Evolutionary conservation across 2,113 vertebrate species (phyloP).

Genomic region (Climacteris rufus): DNA sequence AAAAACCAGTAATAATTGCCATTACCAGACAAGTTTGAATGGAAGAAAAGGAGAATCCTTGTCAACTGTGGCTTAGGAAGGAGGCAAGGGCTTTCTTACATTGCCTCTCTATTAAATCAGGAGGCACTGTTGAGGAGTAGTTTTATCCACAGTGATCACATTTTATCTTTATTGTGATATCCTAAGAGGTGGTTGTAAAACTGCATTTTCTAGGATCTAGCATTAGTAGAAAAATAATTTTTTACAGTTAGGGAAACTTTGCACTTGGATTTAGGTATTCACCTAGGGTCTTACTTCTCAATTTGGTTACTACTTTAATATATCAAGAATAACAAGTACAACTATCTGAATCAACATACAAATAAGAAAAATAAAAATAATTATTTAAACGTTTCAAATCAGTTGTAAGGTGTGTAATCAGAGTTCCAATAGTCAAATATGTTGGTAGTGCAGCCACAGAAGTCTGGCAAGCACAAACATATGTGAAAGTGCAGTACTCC

Average conservation of each 20-base stretch:
- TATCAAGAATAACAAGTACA: neutral
- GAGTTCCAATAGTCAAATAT: neutral
- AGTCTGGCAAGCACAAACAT: neutral
- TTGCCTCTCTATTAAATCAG: neutral
- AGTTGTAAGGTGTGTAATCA: neutral
- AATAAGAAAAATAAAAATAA: neutral
- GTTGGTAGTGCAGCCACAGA: neutral
- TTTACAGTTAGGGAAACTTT: neutral
- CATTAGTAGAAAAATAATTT: neutral
- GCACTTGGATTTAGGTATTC: neutral
- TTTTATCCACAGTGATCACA: neutral
- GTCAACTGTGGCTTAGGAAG: neutral
- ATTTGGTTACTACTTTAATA: neutral
- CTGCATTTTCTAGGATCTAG: neutral
- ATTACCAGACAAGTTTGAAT: neutral
- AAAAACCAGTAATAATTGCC: neutral
- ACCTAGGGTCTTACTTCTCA: neutral
- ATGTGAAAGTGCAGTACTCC: neutral
- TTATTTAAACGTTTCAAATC: neutral
- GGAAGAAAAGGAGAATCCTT: neutral
- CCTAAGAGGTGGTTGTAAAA: neutral
- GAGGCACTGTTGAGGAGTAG: neutral
- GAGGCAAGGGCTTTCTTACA: neutral
- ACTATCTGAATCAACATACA: neutral
- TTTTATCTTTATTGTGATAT: neutral